Evolutionary conservation across 2,888 invertebrate species (phyloP), one percentile per base, ranked within the genome.

Genomic region (Eupithecia vulgata): DNA sequence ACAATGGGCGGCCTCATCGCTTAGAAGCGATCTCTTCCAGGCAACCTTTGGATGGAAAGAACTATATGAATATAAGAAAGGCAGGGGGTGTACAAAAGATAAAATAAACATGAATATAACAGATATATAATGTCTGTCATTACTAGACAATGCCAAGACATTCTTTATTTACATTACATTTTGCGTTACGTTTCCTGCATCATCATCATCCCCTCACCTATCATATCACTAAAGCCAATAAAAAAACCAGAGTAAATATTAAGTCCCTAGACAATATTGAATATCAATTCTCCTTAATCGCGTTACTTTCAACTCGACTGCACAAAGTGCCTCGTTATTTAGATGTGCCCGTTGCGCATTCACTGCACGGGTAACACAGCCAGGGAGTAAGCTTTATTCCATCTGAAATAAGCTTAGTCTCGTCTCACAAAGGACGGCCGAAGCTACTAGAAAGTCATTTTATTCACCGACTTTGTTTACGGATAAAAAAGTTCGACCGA

Each of bases 281-380:
- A 72, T 75, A 67, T 48, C 71, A 66, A 59, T 48, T 66, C 67
- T 61, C 25, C 42, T 45, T 72, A 72, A 70, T 57, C 71, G 59
- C 62, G 59, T 72, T 66, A 69, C 76, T 45, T 75, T 71, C 66
- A 67, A 61, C 69, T 64, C 59, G 62, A 67, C 72, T 70, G 64
- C 67, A 72, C 74, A 72, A 42, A 65, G 66, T 77, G 73, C 78
- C 59, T 67, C 69, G 73, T 71, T 70, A 66, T 76, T 78, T 69
- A 64, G 68, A 75, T 68, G 76, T 64, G 45, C 59, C 65, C 64
- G 71, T 76, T 68, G 75, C 77, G 72, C 68, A 77, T 77, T 77
- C 77, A 68, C 73, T 75, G 75, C 67, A 78, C 68, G 67, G 61
- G 21, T 40, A 65, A 65, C 40, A 35, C 61, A 42, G 65, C 40